Evolutionary conservation across 2,113 vertebrate species (phyloP), one percentile per base, ranked within the genome.

Genomic region (cat (Felis catus)): DNA sequence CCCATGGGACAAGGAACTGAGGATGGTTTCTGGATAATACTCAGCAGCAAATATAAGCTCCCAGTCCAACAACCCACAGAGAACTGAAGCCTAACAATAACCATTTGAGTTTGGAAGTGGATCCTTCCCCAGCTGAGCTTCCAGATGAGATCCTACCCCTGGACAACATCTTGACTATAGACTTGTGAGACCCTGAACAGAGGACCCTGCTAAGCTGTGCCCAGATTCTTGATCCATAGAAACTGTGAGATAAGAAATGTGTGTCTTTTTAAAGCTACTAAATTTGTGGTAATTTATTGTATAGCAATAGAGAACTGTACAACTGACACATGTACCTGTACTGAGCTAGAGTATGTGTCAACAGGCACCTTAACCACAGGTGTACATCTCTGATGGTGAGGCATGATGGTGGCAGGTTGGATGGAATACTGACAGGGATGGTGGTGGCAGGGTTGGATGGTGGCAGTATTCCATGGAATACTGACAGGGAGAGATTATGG

Each of bases 391-490:
- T 68, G 45, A 45, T 29, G 1, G 9, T 13, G 29, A 55, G 27
- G 0, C 10, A 29, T 21, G 65, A 27, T 41, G 36, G n/a, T 4
- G 4, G 51, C 9, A 23, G 23, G 11, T 7, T n/a, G 29, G 76
- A 29, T 2, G 33, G 31, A 25, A 4, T 45, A 29, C 41, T 39
- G 39, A 25, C 29, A 51, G 31, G 36, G 19, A 94, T n/a, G n/a
- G n/a, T n/a, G n/a, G n/a, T n/a, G n/a, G n/a, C n/a, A n/a, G n/a
- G n/a, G n/a, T n/a, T n/a, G n/a, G 65, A 27, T 41, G 36, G n/a
- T 4, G 4, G 51, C 9, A 23, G 23, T 7, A 29, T 2, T 2
- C 10, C 11, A 1, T 18, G 33, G 31, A 25, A 4, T 45, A 29
- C 41, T 39, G 39, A 25, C 29, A 51, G 31, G 36, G 19, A 94